Conservation (phyloP, 2,797 vertebrate species). For the Chelon labrosus region DNA sequence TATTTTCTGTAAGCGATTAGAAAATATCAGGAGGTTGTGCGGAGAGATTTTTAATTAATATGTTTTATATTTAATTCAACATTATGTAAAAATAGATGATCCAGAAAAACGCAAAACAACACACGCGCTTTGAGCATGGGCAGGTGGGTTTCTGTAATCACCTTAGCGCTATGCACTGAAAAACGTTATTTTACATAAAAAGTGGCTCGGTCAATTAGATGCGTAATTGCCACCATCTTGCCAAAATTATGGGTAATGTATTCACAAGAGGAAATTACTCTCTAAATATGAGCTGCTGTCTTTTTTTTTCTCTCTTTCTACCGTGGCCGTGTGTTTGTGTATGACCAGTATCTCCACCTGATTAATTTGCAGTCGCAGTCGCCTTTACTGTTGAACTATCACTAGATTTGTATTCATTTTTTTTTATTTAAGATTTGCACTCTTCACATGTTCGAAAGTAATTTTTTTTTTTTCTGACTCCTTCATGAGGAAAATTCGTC, state of each 20-base stretch:
- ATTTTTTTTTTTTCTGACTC: not conserved
- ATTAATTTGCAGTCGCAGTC: not conserved
- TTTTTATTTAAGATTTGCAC: not conserved
- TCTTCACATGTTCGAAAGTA: not conserved
- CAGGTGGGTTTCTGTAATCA: slow-evolving; percentile 70
- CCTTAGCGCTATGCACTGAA: slow-evolving; percentile 65
- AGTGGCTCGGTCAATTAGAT: slow-evolving; percentile 76
- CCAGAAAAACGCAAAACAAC: slow-evolving; percentile 22
- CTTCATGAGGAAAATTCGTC: not conserved
- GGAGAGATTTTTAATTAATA: not conserved
- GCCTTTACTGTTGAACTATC: not conserved
- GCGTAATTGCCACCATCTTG: slow-evolving; percentile 79
- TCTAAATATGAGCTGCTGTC: slow-evolving; percentile 49
- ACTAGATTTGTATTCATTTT: not conserved
- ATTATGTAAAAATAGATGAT: not conserved
- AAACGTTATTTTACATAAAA: slow-evolving; percentile 76
- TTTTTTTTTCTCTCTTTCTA: slow-evolving; percentile 11
- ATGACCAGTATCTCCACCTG: not conserved
- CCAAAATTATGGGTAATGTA: slow-evolving; percentile 71
- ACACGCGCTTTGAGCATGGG: slow-evolving; percentile 38
- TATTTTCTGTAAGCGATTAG: not conserved
- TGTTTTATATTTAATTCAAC: not conserved
- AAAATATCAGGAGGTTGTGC: not conserved
- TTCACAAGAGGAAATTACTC: slow-evolving; percentile 68
- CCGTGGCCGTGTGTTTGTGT: slow-evolving; percentile 10